These are phyloP conservation scores for Eira barbara DNA, from an alignment of 2,113 vertebrate species.

Conservation along the genomic window DNA sequence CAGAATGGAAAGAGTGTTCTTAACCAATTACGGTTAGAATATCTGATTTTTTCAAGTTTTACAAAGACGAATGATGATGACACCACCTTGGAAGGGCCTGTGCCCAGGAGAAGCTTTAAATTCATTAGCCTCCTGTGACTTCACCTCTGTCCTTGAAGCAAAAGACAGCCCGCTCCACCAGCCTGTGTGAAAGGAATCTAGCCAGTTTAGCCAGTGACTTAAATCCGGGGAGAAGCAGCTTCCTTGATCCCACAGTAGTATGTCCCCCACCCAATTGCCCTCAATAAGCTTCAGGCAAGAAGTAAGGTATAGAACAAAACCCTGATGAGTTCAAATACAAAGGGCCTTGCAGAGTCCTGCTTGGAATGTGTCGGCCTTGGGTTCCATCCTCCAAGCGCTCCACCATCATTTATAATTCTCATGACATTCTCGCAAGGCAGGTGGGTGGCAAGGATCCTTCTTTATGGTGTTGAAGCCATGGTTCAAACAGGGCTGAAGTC, in stretches of 20 bases:
- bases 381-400: constrained; percentile 17
- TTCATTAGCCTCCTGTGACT: not conserved
- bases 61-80: not conserved
- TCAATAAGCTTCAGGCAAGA: not conserved
- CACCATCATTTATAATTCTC: not conserved
- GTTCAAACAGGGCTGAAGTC: not conserved
- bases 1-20: not conserved
- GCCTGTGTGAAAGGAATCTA: not conserved
- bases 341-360: not conserved
- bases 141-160: not conserved
- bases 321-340: not conserved
- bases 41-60: not conserved
- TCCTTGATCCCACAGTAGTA: not conserved
- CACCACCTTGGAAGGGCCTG: not conserved
- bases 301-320: not conserved
- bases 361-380: constrained; percentile 25
- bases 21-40: not conserved
- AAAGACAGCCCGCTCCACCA: not conserved
- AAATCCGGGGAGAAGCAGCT: not conserved
- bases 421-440: constrained; percentile 21
- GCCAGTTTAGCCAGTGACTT: not conserved
- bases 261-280: not conserved
- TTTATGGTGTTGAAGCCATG: not conserved
- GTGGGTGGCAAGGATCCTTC: constrained; percentile 21
- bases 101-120: not conserved